These are phyloP conservation scores for Chlamydotis undulata DNA, from an alignment of 2,113 vertebrate species.

Conservation along the genomic window DNA sequence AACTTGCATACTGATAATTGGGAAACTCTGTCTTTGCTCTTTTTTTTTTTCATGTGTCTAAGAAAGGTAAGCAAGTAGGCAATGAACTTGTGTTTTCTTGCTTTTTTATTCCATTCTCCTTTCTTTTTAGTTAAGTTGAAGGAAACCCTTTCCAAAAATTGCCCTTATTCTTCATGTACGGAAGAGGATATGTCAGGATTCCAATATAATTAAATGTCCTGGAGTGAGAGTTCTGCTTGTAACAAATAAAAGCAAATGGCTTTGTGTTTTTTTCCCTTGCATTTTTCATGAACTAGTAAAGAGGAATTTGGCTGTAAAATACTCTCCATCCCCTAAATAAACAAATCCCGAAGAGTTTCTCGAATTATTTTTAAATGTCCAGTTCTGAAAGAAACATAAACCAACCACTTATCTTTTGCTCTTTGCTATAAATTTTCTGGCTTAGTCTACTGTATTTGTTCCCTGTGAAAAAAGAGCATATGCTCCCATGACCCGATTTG, in stretches of 20 bases:
- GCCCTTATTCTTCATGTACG: neutral
- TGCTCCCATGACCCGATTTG: neutral
- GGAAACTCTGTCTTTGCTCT: neutral
- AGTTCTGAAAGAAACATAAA: neutral
- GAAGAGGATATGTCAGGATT: neutral
- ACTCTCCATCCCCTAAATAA: neutral
- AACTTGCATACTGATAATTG: neutral
- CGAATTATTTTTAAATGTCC: neutral
- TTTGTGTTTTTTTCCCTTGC: neutral
- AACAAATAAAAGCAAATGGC: neutral
- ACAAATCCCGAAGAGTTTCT: neutral
- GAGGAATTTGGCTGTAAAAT: slow-evolving; percentile 5
- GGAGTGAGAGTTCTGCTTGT: neutral
- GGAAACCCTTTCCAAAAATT: neutral
- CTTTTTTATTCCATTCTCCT: neutral
- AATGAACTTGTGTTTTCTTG: neutral
- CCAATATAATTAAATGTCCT: neutral
- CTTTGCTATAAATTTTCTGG: neutral
- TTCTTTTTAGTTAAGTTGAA: neutral
- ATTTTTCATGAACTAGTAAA: slow-evolving; percentile 1
- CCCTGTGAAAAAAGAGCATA: neutral
- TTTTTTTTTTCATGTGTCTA: neutral
- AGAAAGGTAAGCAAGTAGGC: neutral
- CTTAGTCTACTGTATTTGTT: neutral
- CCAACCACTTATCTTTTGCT: neutral